phyloP scores from a whole-genome alignment of 2,888 invertebrate genomes.

The Thereva unica region DNA sequence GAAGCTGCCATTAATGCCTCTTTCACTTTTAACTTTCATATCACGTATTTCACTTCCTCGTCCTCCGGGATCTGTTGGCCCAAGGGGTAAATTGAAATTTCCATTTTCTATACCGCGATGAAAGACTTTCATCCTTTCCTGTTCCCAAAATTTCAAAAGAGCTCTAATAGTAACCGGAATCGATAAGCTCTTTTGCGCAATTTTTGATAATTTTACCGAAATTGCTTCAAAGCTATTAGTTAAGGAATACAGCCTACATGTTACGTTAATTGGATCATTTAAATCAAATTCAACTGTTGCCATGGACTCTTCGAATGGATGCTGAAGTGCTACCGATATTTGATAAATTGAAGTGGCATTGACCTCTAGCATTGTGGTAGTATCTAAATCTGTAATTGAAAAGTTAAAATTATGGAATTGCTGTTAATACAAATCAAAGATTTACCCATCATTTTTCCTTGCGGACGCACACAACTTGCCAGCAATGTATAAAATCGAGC shows the following conservation, averaged over 20 bases:
- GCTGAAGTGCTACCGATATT: constrained; percentile 87
- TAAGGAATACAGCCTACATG: constrained; percentile 71
- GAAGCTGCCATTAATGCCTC: constrained; percentile 35
- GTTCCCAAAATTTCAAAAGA: constrained; percentile 83
- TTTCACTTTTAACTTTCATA: constrained; percentile 37
- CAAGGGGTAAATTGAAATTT: constrained; percentile 71
- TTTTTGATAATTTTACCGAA: constrained; percentile 61
- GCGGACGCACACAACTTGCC: constrained; percentile 83
- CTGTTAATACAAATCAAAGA: constrained; percentile 29
- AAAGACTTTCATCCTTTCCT: constrained; percentile 66
- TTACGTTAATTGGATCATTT: constrained; percentile 75
- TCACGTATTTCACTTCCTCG: constrained; percentile 43
- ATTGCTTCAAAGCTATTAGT: constrained; percentile 58
- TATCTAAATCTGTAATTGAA: constrained; percentile 50
- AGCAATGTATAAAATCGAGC: constrained; percentile 89
- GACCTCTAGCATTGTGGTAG: constrained; percentile 84
- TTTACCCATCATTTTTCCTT: constrained; percentile 73
- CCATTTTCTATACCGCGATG: constrained; percentile 62
- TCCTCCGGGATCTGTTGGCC: constrained; percentile 69
- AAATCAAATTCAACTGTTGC: constrained; percentile 90
- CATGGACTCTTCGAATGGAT: constrained; percentile 90
- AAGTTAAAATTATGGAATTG: constrained; percentile 18
- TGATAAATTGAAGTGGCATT: constrained; percentile 88
- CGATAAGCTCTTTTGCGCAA: constrained; percentile 88
- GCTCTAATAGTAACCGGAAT: constrained; percentile 89